Base-by-base conservation (phyloP, 2,888 invertebrate species). In the Lottia scabra region DNA sequence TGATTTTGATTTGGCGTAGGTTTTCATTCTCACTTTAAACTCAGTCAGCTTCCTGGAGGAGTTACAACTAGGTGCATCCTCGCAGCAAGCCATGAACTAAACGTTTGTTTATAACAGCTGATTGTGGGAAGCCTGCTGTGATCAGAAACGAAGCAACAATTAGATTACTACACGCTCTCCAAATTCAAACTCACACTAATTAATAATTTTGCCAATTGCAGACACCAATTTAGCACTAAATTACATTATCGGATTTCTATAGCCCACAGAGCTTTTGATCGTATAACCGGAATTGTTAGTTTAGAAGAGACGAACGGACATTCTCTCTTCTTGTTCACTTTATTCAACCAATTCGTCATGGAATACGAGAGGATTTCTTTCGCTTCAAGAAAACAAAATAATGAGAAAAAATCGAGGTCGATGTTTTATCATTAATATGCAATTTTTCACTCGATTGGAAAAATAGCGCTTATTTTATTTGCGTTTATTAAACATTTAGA, bases 201-300 rank as follows among this genome's bases (percentile, higher is more conserved):
- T 76, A 76, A 76, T 76, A 74, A 71, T 71, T 71, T 71, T 71
- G 71, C 71, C 71, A 71, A 71, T 71, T 71, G 71, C 71, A 71
- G 71, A 71, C 71, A 71, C 71, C 71, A 71, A 71, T 71, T 71
- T 71, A 67, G 67, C 71, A 67, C 66, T 71, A 71, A 71, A 71
- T 71, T 71, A 67, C 71, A 71, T 71, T 71, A 71, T 71, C 71
- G 71, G 67, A 71, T 71, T 71, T 71, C 71, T 67, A 71, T 71
- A 67, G 71, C 71, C 67, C 26, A 46, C 67, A 63, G 67, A 71
- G 43, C 71, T 62, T 71, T 71, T 71, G 71, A 71, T 71, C 71
- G 63, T 30, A 44, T 43, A 44, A 48, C 67, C 62, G 67, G 66
- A 67, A 44, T 63, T 45, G 63, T 71, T 63, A 45, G 65, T 71